phyloP scores from a whole-genome alignment of 2,888 invertebrate species.

The Romanomermis culicivorax region DNA sequence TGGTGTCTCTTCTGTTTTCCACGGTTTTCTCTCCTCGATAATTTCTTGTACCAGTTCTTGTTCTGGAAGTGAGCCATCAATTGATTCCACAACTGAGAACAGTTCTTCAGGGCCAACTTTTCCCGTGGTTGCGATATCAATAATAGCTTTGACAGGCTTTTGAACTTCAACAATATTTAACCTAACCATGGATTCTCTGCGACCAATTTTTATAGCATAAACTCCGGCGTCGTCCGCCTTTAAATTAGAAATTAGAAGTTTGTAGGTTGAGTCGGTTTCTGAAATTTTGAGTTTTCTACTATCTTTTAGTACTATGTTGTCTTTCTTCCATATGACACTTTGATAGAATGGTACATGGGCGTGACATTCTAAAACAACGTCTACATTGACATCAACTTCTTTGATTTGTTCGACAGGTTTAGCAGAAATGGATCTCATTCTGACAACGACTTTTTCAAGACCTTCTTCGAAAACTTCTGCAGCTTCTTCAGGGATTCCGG shows the following conservation, averaged over 20 bases:
- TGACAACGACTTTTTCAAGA: too few species aligned
- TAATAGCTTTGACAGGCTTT: too few species aligned
- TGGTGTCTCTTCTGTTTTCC: too few species aligned
- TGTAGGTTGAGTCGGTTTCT: background rate
- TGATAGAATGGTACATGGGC: background rate
- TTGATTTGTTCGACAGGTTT: conserved; percentile 29
- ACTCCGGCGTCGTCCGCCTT: conserved; percentile 20
- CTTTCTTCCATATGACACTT: background rate
- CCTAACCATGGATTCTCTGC: too few species aligned
- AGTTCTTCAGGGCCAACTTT: too few species aligned
- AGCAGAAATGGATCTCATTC: background rate
- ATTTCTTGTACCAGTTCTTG: too few species aligned
- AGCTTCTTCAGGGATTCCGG: conserved; percentile 49
- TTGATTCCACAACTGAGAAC: too few species aligned
- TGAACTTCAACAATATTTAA: too few species aligned
- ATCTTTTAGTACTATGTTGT: background rate
- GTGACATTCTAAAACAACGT: conserved; percentile 1
- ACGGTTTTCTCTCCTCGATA: too few species aligned
- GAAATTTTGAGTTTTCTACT: background rate
- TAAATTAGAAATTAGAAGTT: too few species aligned
- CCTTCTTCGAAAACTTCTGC: conserved; percentile 39
- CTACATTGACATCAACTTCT: conserved; percentile 37
- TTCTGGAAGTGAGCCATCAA: too few species aligned
- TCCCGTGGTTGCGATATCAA: too few species aligned
- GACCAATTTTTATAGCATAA: conserved; percentile 4